A percentile compares a stretch with the other conserved stretches of the same genome.
Conservation (phyloP, 2,888 invertebrate species). For the Julus scanicus region DNA sequence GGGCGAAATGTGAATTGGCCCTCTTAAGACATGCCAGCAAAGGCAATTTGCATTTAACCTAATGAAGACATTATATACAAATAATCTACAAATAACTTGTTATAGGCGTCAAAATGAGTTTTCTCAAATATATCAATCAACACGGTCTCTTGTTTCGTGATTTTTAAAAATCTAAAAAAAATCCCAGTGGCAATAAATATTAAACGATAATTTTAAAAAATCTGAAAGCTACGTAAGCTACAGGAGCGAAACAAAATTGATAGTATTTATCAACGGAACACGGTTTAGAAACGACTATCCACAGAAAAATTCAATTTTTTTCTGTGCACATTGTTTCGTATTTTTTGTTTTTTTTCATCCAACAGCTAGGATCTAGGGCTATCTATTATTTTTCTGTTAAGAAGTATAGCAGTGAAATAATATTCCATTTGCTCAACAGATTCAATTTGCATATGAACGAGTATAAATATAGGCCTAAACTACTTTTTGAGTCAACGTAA, state of each 20-base stretch:
- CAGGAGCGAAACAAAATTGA: background rate
- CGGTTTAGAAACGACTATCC: constrained; percentile 2
- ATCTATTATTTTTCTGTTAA: constrained; percentile 48
- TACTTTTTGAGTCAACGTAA: constrained; percentile 53
- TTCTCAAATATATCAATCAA: constrained; percentile 46
- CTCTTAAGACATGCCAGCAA: constrained; percentile 54
- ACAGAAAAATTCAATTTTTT: constrained; percentile 50
- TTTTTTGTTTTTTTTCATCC: background rate
- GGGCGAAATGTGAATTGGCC: constrained; percentile 36
- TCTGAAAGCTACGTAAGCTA: background rate
- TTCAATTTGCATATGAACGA: constrained; percentile 50
- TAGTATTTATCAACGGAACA: constrained; percentile 36
- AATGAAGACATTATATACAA: constrained; percentile 54
- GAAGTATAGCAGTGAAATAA: constrained; percentile 39
- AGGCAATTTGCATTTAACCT: constrained; percentile 54
- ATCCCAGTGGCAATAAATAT: background rate
- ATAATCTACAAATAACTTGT: constrained; percentile 54
- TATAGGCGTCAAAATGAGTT: constrained; percentile 53
- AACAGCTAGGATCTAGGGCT: constrained; percentile 40
- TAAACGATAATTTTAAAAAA: background rate
- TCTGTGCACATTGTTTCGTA: constrained; percentile 23
- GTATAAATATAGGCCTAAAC: constrained; percentile 48
- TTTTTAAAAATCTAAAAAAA: constrained; percentile 18
- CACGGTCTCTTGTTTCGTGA: constrained; percentile 22
- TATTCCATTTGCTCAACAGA: constrained; percentile 51